Percentiles rank a stretch among this genome's conserved stretches.
These are phyloP conservation scores for Hyperopisus bebe DNA, from an alignment of 2,113 vertebrate species.

Conservation along the genomic window DNA sequence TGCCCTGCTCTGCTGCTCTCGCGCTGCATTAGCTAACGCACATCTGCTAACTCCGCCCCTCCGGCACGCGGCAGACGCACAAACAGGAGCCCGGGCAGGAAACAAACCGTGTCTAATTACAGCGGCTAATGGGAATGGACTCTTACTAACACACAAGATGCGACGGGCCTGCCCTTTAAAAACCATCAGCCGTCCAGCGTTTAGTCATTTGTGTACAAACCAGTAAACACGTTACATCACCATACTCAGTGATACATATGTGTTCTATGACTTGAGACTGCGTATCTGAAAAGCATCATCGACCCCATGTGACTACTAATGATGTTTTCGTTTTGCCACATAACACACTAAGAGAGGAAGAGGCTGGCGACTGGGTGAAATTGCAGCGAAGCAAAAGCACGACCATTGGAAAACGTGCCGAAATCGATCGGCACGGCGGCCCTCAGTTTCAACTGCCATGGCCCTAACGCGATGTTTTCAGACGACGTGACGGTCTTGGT, in stretches of 20 bases:
- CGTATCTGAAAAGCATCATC: not conserved
- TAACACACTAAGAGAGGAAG: not conserved
- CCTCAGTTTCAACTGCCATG: not conserved
- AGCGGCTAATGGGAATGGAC: not conserved
- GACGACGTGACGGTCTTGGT: not conserved
- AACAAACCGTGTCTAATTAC: not conserved
- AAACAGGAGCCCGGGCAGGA: not conserved
- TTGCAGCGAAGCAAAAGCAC: not conserved
- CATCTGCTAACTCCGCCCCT: slow-evolving; percentile 51
- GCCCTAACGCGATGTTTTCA: not conserved
- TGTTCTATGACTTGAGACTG: not conserved
- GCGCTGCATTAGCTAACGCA: slow-evolving; percentile 57
- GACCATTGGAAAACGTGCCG: not conserved
- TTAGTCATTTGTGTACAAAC: not conserved
- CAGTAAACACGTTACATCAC: not conserved
- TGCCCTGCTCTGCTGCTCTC: slow-evolving; percentile 61
- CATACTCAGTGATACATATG: not conserved
- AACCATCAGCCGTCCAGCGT: not conserved
- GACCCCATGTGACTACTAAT: not conserved
- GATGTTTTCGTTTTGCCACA: not conserved
- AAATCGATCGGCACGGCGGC: not conserved
- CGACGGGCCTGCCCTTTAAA: not conserved
- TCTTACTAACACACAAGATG: not conserved
- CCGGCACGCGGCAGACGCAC: not conserved
- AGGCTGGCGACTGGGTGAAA: not conserved